Percentiles rank a stretch among this genome's conserved stretches.
These are phyloP conservation scores for Cryptus viduatorius DNA, from an alignment of 2,888 invertebrate species.

Conservation along the genomic window DNA sequence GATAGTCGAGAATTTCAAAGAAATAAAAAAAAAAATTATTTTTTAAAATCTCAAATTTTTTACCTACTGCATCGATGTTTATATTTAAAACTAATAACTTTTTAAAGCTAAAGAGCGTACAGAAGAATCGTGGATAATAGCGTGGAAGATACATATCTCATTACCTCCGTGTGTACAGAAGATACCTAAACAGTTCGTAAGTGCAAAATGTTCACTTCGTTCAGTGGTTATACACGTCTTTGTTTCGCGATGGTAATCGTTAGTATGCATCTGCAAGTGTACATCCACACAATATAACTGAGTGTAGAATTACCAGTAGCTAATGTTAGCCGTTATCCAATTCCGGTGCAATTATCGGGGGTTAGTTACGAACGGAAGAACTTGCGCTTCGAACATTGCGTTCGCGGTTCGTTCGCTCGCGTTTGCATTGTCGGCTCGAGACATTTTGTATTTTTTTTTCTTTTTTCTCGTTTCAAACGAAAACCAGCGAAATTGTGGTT, in stretches of 20 bases:
- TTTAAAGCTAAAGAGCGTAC: too few species aligned
- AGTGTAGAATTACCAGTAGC: background rate
- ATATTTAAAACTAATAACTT: too few species aligned
- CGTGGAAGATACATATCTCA: background rate
- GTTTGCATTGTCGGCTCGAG: too few species aligned
- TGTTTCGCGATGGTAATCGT: background rate
- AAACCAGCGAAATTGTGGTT: background rate
- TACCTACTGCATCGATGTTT: too few species aligned
- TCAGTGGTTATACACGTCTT: background rate
- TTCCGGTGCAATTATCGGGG: constrained; percentile 31
- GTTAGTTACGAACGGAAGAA: background rate
- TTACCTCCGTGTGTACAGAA: background rate
- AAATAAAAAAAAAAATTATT: too few species aligned
- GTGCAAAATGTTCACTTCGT: constrained; percentile 6
- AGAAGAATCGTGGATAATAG: too few species aligned
- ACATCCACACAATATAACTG: background rate
- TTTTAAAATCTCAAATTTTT: too few species aligned
- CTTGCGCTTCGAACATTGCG: constrained; percentile 1
- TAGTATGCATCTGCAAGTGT: background rate
- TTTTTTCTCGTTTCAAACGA: background rate
- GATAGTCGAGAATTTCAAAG: too few species aligned
- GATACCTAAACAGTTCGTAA: background rate
- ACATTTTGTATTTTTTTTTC: too few species aligned
- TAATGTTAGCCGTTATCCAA: constrained; percentile 23
- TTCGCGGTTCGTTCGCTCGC: background rate